phyloP scores from a whole-genome alignment of 2,888 invertebrate genomes.

The Parascotia fuliginaria region DNA sequence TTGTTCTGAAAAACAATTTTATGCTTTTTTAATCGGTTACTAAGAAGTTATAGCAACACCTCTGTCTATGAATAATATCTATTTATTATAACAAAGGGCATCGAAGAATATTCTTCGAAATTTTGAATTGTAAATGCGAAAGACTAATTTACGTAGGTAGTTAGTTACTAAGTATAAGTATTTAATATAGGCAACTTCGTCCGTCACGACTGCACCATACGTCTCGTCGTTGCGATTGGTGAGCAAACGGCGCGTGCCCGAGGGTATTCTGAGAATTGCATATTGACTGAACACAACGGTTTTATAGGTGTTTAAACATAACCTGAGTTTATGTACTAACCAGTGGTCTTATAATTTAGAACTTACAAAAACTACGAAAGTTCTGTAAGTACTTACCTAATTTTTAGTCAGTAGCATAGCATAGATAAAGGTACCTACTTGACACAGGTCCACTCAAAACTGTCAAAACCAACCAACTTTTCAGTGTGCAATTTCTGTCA shows the following conservation, averaged over 20 bases:
- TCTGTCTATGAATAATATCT: slow-evolving; percentile 52
- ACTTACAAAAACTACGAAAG: neutral
- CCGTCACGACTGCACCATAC: slow-evolving; percentile 37
- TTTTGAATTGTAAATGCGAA: slow-evolving; percentile 74
- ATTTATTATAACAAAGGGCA: slow-evolving; percentile 53
- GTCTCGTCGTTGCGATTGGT: slow-evolving; percentile 26
- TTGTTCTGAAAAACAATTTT: slow-evolving; percentile 43
- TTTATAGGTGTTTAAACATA: slow-evolving; percentile 40
- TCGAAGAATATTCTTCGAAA: slow-evolving; percentile 68
- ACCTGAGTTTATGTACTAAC: slow-evolving; percentile 18
- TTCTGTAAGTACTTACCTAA: too few relatives aligned
- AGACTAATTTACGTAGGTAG: slow-evolving; percentile 50
- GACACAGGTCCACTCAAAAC: too few relatives aligned
- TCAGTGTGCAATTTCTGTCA: too few relatives aligned
- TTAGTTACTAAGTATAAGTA: slow-evolving; percentile 21
- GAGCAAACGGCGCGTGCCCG: slow-evolving; percentile 66
- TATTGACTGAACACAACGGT: slow-evolving; percentile 59
- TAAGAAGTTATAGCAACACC: slow-evolving; percentile 46
- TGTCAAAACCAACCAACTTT: too few relatives aligned
- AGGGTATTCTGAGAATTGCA: slow-evolving; percentile 73
- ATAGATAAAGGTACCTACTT: too few relatives aligned
- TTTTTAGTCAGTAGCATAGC: too few relatives aligned
- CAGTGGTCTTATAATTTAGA: too few relatives aligned
- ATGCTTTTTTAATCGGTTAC: slow-evolving; percentile 48
- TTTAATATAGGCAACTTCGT: slow-evolving; percentile 37